These are phyloP conservation scores for Microhierax caerulescens DNA, from an alignment of 2,797 vertebrate genomes.

Conservation along the genomic window DNA sequence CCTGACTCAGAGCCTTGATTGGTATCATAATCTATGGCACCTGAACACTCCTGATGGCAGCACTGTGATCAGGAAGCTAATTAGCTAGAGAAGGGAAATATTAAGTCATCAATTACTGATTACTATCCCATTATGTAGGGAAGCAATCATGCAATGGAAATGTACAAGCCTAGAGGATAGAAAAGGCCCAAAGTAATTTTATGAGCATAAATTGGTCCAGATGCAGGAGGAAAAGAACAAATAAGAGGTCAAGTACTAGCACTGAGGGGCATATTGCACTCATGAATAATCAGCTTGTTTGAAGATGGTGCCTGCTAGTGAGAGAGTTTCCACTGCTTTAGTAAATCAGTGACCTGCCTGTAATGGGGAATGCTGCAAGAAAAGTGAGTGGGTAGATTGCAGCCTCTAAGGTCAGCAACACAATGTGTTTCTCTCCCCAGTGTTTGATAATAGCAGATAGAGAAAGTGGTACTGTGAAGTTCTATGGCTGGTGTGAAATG, in stretches of 20 bases:
- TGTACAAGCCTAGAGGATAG: background rate
- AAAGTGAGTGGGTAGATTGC: background rate
- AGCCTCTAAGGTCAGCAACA: background rate
- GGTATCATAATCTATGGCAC: background rate
- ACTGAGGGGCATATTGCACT: background rate
- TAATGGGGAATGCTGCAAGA: background rate
- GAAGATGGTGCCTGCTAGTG: background rate
- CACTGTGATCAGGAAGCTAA: conserved; percentile 20
- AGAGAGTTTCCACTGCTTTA: background rate
- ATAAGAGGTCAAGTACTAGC: background rate
- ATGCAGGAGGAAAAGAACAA: conserved; percentile 26
- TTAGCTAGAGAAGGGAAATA: conserved; percentile 18
- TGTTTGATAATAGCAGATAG: background rate
- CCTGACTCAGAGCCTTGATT: background rate
- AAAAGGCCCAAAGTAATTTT: conserved; percentile 3
- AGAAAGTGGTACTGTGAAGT: background rate
- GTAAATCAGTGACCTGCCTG: background rate
- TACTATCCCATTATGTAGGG: background rate
- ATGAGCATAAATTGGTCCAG: background rate
- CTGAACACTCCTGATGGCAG: background rate
- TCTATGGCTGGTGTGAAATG: background rate
- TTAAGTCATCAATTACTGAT: conserved; percentile 27
- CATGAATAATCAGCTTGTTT: conserved; percentile 17
- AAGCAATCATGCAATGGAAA: background rate
- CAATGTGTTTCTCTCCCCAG: background rate